Base-by-base conservation (phyloP, 2,113 vertebrate genomes). In the Nanorana parkeri region DNA sequence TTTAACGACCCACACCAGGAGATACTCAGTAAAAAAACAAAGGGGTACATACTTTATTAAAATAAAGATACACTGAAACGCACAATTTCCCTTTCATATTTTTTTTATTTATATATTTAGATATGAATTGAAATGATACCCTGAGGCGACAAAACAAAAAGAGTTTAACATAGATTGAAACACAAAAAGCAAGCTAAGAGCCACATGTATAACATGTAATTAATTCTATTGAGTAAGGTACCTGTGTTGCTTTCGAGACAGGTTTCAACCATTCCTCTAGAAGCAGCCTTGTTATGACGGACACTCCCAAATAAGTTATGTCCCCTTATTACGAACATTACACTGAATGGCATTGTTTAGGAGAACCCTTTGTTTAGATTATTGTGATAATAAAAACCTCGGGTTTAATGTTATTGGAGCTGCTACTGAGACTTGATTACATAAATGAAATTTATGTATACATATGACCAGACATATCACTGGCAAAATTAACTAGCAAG, bases 161-260 rank as follows among this genome's bases (percentile, higher is more conserved):
- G 60, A 13, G 55, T 8, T 19, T 41, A 17, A 72, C 8, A 24
- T 28, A 56, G 8, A 51, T 19, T 60, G n/a, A 19, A 47, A 77
- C 15, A 63, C 17, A 63, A 4, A 63, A 47, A 51, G 28, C 29
- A 36, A 36, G 3, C 6, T 36, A 36, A 6, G 32, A 47, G 41
- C 74, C 61, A 64, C 23, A 76, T 17, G 41, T 8, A 76, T 56
- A 76, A 51, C 58, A 51, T 51, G 58, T 7, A 63, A 64, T 77
- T 64, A 77, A 24, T 32, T 11, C 41, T 75, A 11, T 36, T 75
- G 23, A 20, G 6, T 15, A 73, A 29, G 26, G 28, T 51, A 55
- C 55, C 52, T 73, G 52, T 26, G 26, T 24, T 23, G 52, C 47
- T 54, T 55, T 24, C 2, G n/a, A 26, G 54, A 54, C 68, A 71